phyloP scores from a whole-genome alignment of 2,113 vertebrate genomes.

The Pseudolaguvia tuberculata region DNA sequence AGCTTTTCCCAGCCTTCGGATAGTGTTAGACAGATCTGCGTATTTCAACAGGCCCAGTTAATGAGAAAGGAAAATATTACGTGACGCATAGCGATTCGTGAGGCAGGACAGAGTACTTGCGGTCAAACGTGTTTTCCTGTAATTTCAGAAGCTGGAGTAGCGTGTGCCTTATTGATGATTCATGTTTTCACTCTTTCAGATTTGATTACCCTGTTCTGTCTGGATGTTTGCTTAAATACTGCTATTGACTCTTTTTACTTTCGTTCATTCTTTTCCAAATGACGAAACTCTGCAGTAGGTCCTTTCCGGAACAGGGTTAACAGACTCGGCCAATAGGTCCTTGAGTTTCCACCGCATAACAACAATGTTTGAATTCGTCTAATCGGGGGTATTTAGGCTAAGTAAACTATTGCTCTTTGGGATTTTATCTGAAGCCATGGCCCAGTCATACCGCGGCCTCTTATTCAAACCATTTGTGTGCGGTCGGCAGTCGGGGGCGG shows the following conservation, averaged over 20 bases:
- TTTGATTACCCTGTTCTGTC: conserved; percentile 56
- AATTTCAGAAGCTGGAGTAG: conserved; percentile 56
- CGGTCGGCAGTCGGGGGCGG: conserved; percentile 61
- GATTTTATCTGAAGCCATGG: conserved; percentile 70
- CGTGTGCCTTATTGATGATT: conserved; percentile 55
- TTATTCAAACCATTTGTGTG: conserved; percentile 91
- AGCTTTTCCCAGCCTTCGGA: conserved; percentile 1
- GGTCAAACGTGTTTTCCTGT: conserved; percentile 62
- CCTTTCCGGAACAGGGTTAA: conserved; percentile 60
- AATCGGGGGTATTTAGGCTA: conserved; percentile 81
- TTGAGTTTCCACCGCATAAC: conserved; percentile 79
- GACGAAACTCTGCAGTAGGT: conserved; percentile 58
- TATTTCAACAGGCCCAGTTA: conserved; percentile 42
- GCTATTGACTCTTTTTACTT: conserved; percentile 39
- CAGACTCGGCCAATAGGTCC: conserved; percentile 55
- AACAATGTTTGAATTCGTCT: conserved; percentile 80
- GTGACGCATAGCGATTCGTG: conserved; percentile 51
- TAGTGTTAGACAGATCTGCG: conserved; percentile 26
- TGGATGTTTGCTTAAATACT: no score
- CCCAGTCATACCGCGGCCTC: conserved; percentile 77
- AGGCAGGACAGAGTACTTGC: conserved; percentile 51
- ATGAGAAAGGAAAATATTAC: conserved; percentile 64
- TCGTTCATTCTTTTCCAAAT: conserved; percentile 48
- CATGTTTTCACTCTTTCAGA: conserved; percentile 54
- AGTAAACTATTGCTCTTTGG: conserved; percentile 79